Conservation (phyloP, 2,797 vertebrate genomes). For the Aselliscus stoliczkanus region DNA sequence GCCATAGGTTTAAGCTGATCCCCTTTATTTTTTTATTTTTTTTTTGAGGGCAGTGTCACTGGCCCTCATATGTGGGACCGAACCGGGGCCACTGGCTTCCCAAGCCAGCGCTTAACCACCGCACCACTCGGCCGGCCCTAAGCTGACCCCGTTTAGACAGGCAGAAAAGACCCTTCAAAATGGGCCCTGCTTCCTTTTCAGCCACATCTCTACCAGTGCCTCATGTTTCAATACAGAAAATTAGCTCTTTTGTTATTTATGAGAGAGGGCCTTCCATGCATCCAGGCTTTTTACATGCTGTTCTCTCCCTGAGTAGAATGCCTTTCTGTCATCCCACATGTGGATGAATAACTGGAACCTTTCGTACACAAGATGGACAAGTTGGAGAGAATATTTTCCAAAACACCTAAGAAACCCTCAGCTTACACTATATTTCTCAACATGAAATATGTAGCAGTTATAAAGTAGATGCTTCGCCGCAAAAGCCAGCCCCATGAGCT, state of each 20-base stretch:
- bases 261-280: background rate
- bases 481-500: background rate
- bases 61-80: too few relatives aligned
- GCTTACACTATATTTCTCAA: background rate
- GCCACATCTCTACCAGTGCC: background rate
- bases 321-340: background rate
- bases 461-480: background rate
- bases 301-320: background rate
- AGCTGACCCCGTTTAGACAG: too few relatives aligned
- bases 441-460: background rate
- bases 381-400: background rate
- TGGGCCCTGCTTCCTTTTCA: background rate
- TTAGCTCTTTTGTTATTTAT: background rate
- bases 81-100: too few relatives aligned
- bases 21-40: too few relatives aligned
- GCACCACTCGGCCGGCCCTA: too few relatives aligned
- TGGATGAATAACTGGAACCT: background rate
- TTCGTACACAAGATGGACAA: background rate
- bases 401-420: background rate
- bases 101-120: too few relatives aligned
- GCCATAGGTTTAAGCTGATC: background rate
- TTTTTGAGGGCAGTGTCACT: too few relatives aligned
- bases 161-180: background rate
- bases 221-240: background rate
- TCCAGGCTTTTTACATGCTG: background rate